Conservation (phyloP, 2,797 vertebrate species). For the Clarias laeviceps region DNA sequence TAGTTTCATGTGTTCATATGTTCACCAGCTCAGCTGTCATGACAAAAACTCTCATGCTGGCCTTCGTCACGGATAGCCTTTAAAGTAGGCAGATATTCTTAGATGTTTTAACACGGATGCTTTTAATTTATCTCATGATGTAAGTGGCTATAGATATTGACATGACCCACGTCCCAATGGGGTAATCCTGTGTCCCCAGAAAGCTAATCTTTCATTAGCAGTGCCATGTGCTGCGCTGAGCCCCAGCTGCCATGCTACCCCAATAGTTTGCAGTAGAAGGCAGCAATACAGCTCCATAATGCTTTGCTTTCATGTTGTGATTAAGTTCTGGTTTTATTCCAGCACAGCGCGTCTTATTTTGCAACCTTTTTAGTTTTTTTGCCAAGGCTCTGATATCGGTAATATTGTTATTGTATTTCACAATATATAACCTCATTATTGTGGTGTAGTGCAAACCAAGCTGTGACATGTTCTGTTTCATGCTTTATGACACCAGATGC, state of each 20-base stretch:
- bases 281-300: background rate
- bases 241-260: slow-evolving; percentile 27
- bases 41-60: slow-evolving; percentile 6
- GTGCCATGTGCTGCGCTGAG: slow-evolving; percentile 37
- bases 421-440: background rate
- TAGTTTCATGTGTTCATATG: slow-evolving; percentile 12
- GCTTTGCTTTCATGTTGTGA: background rate
- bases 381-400: background rate
- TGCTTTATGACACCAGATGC: slow-evolving; percentile 31
- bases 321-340: background rate
- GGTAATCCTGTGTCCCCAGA: slow-evolving; percentile 48
- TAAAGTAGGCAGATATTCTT: slow-evolving; percentile 15
- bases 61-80: background rate
- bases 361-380: background rate
- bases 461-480: slow-evolving; percentile 26
- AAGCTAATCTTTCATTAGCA: slow-evolving; percentile 52
- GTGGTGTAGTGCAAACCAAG: slow-evolving; percentile 28
- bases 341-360: background rate
- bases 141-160: slow-evolving; percentile 29
- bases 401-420: background rate
- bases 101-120: background rate
- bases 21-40: background rate
- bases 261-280: background rate
- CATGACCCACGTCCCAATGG: slow-evolving; percentile 26
- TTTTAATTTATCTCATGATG: slow-evolving; percentile 29